Evolutionary conservation across 2,888 invertebrate genomes (phyloP).

Genomic region (Lumbricus terrestris): DNA sequence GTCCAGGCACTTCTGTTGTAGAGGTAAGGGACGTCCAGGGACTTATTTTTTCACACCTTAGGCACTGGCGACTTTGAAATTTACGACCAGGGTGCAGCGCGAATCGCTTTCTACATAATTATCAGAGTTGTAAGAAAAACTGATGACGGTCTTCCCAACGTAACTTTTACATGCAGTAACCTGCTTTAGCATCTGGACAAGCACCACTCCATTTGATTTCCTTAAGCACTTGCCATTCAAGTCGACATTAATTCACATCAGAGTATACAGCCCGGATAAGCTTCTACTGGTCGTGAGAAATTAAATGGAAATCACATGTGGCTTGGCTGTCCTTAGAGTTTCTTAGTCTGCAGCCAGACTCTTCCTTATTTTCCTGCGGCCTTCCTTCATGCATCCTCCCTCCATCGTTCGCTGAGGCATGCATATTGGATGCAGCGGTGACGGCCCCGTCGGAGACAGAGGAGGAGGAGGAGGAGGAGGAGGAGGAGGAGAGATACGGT

Average conservation of each 20-base stretch:
- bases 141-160: too few species aligned
- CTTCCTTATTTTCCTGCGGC: background rate
- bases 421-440: background rate
- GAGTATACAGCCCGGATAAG: background rate
- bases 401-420: background rate
- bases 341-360: background rate
- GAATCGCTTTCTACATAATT: too few species aligned
- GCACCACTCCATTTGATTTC: background rate
- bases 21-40: too few species aligned
- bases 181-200: too few species aligned
- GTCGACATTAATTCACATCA: background rate
- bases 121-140: too few species aligned
- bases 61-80: too few species aligned
- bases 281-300: background rate
- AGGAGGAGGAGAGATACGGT: background rate
- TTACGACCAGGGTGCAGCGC: too few species aligned
- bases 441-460: background rate
- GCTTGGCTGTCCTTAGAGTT: background rate
- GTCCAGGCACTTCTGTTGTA: too few species aligned
- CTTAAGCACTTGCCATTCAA: background rate
- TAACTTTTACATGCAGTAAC: too few species aligned
- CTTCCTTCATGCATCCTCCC: background rate
- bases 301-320: background rate
- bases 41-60: too few species aligned
- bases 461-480: background rate